Evolutionary conservation across 2,888 invertebrate genomes (phyloP).

Genomic region (Callinectes sapidus): DNA sequence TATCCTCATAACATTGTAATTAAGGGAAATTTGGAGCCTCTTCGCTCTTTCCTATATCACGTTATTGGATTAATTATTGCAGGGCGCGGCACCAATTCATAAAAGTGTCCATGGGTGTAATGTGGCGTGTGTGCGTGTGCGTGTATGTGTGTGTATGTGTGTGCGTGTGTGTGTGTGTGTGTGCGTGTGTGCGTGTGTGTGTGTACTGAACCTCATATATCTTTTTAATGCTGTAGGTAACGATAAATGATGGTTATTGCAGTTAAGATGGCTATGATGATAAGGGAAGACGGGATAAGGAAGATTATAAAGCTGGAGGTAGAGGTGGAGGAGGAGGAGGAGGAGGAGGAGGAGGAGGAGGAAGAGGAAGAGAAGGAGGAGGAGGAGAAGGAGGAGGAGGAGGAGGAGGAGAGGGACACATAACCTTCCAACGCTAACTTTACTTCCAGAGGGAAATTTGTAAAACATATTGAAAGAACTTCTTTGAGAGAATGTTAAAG

Average conservation of each 20-base stretch:
- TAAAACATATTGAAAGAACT: conserved; percentile 3
- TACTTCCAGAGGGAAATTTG: background rate
- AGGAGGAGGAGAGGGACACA: background rate
- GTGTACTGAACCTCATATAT: background rate
- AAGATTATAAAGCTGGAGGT: background rate
- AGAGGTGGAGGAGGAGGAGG: background rate
- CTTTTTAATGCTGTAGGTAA: background rate
- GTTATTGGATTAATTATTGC: background rate
- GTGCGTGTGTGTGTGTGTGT: background rate
- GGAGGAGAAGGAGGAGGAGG: background rate
- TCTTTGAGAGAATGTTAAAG: background rate
- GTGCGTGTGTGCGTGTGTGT: background rate
- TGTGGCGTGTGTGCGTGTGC: background rate
- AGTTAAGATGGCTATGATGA: background rate
- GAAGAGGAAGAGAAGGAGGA: too few species aligned
- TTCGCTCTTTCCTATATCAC: background rate
- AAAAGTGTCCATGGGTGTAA: background rate
- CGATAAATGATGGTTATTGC: background rate
- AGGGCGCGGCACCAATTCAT: background rate
- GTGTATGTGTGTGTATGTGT: background rate
- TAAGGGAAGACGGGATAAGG: background rate
- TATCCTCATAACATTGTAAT: background rate
- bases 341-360: background rate
- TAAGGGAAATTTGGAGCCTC: background rate
- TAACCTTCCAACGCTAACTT: background rate